phyloP scores from a whole-genome alignment of 37 sponge, comb jelly and placozoan species.

The Halichondria panicea region DNA sequence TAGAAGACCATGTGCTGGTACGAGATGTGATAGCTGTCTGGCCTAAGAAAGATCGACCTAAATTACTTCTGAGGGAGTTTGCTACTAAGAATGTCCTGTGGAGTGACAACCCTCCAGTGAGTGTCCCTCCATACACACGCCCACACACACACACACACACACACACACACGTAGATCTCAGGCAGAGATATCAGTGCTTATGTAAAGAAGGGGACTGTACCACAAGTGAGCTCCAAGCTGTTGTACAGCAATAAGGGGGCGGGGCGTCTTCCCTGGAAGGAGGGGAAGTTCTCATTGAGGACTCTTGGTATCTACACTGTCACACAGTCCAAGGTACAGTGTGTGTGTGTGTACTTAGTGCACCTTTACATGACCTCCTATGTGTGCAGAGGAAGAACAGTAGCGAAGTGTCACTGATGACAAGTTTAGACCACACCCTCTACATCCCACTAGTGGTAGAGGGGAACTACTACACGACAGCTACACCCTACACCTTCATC shows the following conservation, averaged over 20 bases:
- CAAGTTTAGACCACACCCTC: constrained; percentile 25
- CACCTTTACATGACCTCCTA: neutral
- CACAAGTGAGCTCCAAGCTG: constrained; percentile 18
- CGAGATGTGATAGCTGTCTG: constrained; percentile 30
- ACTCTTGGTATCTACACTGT: constrained; percentile 25
- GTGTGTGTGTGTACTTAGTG: neutral
- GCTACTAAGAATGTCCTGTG: constrained; percentile 61
- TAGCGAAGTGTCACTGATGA: constrained; percentile 2
- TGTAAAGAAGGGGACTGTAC: constrained; percentile 5
- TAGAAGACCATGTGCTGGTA: constrained; percentile 70
- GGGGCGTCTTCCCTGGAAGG: constrained; percentile 25
- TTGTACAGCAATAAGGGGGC: constrained; percentile 13
- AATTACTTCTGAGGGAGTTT: constrained; percentile 41
- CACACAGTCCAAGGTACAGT: constrained; percentile 10
- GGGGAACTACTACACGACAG: constrained; percentile 4
- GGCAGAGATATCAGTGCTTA: constrained; percentile 9
- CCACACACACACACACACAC: too few species aligned
- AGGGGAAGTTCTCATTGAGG: constrained; percentile 2
- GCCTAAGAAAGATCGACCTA: constrained; percentile 48
- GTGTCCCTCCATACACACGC: neutral
- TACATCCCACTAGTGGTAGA: constrained; percentile 13
- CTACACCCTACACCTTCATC: constrained; percentile 40
- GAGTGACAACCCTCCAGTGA: constrained; percentile 46
- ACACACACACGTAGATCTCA: constrained; percentile 9
- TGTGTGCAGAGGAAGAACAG: neutral